Conservation (phyloP, 1,140 invertebrate species). For the Delia radicum region DNA sequence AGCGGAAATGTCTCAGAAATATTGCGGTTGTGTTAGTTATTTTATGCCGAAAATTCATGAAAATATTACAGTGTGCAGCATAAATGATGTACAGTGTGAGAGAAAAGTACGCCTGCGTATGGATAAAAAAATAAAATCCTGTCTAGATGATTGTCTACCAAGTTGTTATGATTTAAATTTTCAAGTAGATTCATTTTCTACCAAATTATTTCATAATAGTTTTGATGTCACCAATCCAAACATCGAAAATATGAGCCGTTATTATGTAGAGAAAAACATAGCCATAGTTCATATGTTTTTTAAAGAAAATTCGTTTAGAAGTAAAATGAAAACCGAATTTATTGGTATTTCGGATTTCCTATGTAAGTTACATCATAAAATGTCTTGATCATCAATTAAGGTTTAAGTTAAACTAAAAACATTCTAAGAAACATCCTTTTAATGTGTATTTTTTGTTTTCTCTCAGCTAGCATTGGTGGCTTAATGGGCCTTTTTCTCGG, state of each 20-base stretch:
- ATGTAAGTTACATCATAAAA: constrained; percentile 60
- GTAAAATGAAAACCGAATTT: constrained; percentile 69
- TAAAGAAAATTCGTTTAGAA: constrained; percentile 67
- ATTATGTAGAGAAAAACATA: constrained; percentile 71
- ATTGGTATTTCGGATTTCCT: constrained; percentile 75
- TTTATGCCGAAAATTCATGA: constrained; percentile 63
- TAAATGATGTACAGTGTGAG: constrained; percentile 36
- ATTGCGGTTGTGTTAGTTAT: constrained; percentile 69
- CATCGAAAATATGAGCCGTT: constrained; percentile 63
- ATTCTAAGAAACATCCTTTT: neutral
- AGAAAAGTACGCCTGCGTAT: constrained; percentile 37
- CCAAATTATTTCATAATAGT: constrained; percentile 47
- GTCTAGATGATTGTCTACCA: constrained; percentile 63
- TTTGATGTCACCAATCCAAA: constrained; percentile 34
- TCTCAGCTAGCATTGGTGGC: constrained; percentile 73
- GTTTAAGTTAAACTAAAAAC: no score
- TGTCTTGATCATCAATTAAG: no score
- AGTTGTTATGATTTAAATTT: constrained; percentile 70
- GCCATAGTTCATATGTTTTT: constrained; percentile 73
- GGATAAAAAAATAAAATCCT: constrained; percentile 34
- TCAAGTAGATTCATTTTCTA: constrained; percentile 59
- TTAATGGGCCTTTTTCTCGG: constrained; percentile 78
- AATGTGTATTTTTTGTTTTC: neutral
- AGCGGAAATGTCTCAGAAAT: constrained; percentile 64
- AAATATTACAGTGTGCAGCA: constrained; percentile 41